Base-by-base conservation (phyloP, 2,888 invertebrate genomes). In the Plebejus anna region DNA sequence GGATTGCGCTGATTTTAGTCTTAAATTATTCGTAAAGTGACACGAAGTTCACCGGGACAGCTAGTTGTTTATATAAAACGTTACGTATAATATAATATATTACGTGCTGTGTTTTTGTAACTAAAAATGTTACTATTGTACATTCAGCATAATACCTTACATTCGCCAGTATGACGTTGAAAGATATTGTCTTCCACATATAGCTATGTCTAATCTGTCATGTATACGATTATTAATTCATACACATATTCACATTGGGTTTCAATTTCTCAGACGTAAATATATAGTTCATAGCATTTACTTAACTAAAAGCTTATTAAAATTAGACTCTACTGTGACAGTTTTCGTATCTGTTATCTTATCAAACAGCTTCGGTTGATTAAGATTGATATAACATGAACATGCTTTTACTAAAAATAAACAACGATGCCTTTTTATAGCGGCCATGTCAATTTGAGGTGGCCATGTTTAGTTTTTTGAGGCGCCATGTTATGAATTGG, bases 321-420 rank as follows among this genome's bases (percentile, higher is more conserved):
- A 66, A 66, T 66, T 16, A 66, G 36, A 11, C 11, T 4, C 13
- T 32, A 9, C 32, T 66, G 32, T 66, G 32, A 66, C 66, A 66
- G 66, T 32, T 66, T 13, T 66, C 32, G 66, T 66, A 66, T 66
- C 66, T 16, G 66, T 13, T 66, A 66, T 13, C 66, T 66, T 36
- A 66, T 66, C 66, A 5, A 66, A 66, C 66, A 36, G 32, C 32
- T 66, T 36, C 32, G 66, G 0, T 66, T 66, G 66, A 66, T 66
- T 32, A 66, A 66, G 66, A 66, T 66, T 66, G 66, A 66, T 66
- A 36, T 66, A 32, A 36, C 66, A 66, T 66, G 32, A 66, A 66
- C 66, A 66, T 36, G 66, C 32, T 66, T 66, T 66, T 66, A 66
- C 66, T 32, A 66, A 66, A 66, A 66, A 66, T 66, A 66, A 66